phyloP scores from a whole-genome alignment of 2,113 vertebrate genomes.

The Elephas maximus region DNA sequence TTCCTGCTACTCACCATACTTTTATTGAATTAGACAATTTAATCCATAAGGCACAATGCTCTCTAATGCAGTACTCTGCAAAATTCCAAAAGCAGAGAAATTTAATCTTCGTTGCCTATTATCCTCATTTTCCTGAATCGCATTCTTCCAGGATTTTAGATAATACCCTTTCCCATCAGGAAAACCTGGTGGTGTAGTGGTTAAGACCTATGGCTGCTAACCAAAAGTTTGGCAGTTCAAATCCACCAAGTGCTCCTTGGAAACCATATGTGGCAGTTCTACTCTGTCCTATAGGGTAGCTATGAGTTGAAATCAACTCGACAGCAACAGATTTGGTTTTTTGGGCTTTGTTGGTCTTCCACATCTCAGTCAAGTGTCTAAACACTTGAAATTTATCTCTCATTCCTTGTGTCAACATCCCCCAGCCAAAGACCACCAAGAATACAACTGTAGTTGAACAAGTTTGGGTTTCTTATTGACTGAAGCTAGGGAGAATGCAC shows the following conservation, averaged over 20 bases:
- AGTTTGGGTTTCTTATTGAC: neutral
- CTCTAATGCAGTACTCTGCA: constrained; percentile 1
- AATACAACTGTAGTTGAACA: neutral
- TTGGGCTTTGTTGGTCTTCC: too few relatives aligned
- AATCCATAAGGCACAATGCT: constrained; percentile 74
- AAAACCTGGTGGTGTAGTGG: too few relatives aligned
- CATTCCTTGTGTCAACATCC: neutral
- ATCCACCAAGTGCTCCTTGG: too few relatives aligned
- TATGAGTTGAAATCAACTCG: too few relatives aligned
- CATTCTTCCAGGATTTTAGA: neutral
- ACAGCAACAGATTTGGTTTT: too few relatives aligned
- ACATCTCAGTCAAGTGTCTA: neutral
- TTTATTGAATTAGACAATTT: constrained; percentile 79
- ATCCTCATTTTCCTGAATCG: neutral
- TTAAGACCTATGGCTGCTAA: too few relatives aligned
- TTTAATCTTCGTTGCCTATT: neutral
- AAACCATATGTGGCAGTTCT: too few relatives aligned
- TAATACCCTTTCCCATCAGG: neutral
- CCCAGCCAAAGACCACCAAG: neutral
- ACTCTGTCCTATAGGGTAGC: too few relatives aligned
- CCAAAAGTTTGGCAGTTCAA: too few relatives aligned
- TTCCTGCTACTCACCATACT: constrained; percentile 60
- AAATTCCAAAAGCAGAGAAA: constrained; percentile 19
- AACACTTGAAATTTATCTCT: neutral
- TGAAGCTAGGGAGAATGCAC: neutral